These are phyloP conservation scores for Platygyra sinensis DNA, from an alignment of 64 coral and sea anemone genomes.

Conservation along the genomic window DNA sequence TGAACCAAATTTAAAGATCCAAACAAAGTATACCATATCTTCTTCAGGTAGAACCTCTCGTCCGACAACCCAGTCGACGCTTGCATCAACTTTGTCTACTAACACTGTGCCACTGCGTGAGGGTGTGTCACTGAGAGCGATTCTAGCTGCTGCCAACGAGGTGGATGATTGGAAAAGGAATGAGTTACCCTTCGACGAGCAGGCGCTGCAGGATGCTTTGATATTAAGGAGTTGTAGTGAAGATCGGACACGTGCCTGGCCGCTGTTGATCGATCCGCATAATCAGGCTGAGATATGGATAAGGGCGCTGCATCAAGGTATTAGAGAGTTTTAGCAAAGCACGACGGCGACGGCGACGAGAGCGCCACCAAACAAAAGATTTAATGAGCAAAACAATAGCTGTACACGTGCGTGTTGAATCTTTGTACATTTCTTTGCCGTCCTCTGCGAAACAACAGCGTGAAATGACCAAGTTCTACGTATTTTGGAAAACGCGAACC, in stretches of 20 bases:
- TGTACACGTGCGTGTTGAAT: too few species aligned
- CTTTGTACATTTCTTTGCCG: too few species aligned
- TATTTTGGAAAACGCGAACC: too few species aligned
- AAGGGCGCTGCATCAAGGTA: slow-evolving; percentile 72
- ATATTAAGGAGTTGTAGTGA: slow-evolving; percentile 75
- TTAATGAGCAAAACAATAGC: too few species aligned
- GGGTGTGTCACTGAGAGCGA: slow-evolving; percentile 61
- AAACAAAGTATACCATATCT: neutral
- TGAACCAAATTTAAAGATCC: too few species aligned
- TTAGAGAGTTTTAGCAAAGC: too few species aligned
- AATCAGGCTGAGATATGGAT: slow-evolving; percentile 89
- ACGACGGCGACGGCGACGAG: too few species aligned
- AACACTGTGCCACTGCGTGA: slow-evolving; percentile 58
- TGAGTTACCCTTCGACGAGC: slow-evolving; percentile 64
- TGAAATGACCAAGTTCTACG: too few species aligned
- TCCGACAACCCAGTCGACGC: neutral
- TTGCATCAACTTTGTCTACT: neutral
- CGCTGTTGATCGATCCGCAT: slow-evolving; percentile 85
- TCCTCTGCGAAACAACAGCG: too few species aligned
- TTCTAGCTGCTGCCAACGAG: slow-evolving; percentile 75
- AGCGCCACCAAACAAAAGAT: too few species aligned
- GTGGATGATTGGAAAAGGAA: slow-evolving; percentile 78
- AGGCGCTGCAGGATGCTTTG: slow-evolving; percentile 83
- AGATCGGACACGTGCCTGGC: slow-evolving; percentile 77
- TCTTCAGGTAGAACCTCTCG: neutral